Conservation (phyloP, 2,888 invertebrate genomes). For the Drosophila paranaensis region DNA sequence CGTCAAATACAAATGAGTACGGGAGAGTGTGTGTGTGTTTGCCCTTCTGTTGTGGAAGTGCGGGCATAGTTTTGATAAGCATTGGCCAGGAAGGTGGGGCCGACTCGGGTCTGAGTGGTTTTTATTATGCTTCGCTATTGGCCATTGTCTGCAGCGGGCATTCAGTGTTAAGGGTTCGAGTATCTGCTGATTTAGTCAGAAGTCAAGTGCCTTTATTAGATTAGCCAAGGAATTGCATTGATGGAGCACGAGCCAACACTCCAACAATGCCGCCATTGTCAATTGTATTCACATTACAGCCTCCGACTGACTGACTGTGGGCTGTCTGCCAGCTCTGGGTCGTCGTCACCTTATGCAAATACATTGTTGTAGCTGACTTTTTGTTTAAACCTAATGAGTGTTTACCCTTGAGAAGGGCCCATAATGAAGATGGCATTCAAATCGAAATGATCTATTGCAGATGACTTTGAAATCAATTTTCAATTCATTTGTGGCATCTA, state of each 20-base stretch:
- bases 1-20: constrained; percentile 34
- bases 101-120: constrained; percentile 6
- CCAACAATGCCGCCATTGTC: constrained; percentile 31
- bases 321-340: neutral
- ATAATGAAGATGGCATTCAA: neutral
- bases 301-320: neutral
- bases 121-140: constrained; percentile 42
- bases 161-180: constrained; percentile 31
- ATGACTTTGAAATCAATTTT: neutral
- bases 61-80: constrained; percentile 38
- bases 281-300: constrained; percentile 14
- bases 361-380: constrained; percentile 1
- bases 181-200: constrained; percentile 33
- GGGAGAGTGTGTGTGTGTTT: constrained; percentile 33
- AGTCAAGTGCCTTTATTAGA: constrained; percentile 67
- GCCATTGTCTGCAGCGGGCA: constrained; percentile 51
- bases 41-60: constrained; percentile 42
- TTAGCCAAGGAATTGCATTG: constrained; percentile 50
- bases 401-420: constrained; percentile 2
- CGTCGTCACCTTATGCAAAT: constrained; percentile 3
- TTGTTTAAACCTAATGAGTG: constrained; percentile 43
- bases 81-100: constrained; percentile 7
- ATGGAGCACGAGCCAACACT: constrained; percentile 53
- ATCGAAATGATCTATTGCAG: neutral
- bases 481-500: neutral